Evolutionary conservation across 1,140 invertebrate species (phyloP), one percentile per base, ranked within the genome.

Genomic region (Goniozus legneri): DNA sequence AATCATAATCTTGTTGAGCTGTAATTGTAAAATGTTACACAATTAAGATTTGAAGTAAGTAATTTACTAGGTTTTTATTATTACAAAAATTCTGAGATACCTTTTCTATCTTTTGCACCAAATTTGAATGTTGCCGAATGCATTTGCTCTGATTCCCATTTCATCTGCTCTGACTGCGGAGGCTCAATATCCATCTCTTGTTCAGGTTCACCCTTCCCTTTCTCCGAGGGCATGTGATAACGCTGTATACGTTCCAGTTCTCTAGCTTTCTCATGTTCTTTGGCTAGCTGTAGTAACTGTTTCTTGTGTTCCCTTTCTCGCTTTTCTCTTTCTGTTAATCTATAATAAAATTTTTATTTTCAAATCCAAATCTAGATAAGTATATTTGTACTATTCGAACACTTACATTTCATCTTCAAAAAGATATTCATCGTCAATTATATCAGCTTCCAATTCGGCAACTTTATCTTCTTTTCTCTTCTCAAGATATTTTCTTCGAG

Each of bases 121-220:
- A 98, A 96, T 60, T 85, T 82, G 67, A 95, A 88, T 24, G 89
- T 83, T 14, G 95, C 95, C n/a, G 91, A 90, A 16, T 86, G 86
- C 77, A 99, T 87, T 75, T 97, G 92, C 71, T 98, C 95, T 46
- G 97, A 91, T 78, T 99, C 97, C 97, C 96, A 99, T 80, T 96
- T 94, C 51, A 85, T 84, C 73, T 98, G 95, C 69, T 99, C 97
- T 4, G 91, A 93, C 70, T 95, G 89, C 1, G 90, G 88, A 24
- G 87, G 81, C 64, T 95, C 92, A 20, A 92, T 88, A 74, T 98
- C 95, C 73, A 95, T 95, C 48, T 89, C 84, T 35, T 80, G 78
- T 51, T 79, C 59, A 52, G 77, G 79, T 79, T 68, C 66, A 60
- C 40, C 34, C 52, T 74, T 78, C 70, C 80, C 75, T 68, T 83